Base-by-base conservation (phyloP, 2,113 vertebrate genomes). In the Apus apus region DNA sequence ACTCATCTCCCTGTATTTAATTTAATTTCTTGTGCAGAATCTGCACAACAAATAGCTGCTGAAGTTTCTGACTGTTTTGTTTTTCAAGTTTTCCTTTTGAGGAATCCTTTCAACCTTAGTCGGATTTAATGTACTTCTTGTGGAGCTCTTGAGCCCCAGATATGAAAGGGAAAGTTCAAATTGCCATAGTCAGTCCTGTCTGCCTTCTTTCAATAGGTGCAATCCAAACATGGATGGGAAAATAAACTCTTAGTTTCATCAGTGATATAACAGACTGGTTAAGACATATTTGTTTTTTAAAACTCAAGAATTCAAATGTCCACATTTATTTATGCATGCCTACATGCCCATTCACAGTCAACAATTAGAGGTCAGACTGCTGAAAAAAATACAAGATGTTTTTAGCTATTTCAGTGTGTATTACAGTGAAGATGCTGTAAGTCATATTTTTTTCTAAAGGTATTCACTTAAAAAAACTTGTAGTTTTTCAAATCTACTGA, bases 51-150 rank as follows among this genome's bases (percentile, higher is more conserved):
- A 60, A 92, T 93, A 79, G 62, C 71, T 78, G 73, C 58, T 93
- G 60, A 77, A 58, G 75, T 93, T 97, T 97, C 85, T 94, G 86
- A 90, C 62, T 89, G 17, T 57, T 66, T 89, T 90, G 13, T 82
- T 30, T 90, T 90, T 73, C 48, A 95, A 82, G 23, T 89, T 90
- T 74, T 87, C 46, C 43, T 96, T 91, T 75, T 87, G 70, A 95
- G 85, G 21, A 81, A 88, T 84, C 54, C 56, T 64, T 94, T 89
- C 46, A 81, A 23, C 10, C 12, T 74, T 68, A 62, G 48, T 26
- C 66, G 43, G 19, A 51, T 87, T 82, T 80, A 68, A 57, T 50
- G 8, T 67, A 46, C 38, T 76, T 40, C 86, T 70, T 81, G 32
- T 67, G 40, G 19, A 78, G 23, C 11, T 57, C 32, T 95, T 53